Percentiles rank a stretch among this genome's conserved stretches.
Evolutionary conservation across 2,113 vertebrate species (phyloP).

Genomic region (Lophochroa leadbeateri): DNA sequence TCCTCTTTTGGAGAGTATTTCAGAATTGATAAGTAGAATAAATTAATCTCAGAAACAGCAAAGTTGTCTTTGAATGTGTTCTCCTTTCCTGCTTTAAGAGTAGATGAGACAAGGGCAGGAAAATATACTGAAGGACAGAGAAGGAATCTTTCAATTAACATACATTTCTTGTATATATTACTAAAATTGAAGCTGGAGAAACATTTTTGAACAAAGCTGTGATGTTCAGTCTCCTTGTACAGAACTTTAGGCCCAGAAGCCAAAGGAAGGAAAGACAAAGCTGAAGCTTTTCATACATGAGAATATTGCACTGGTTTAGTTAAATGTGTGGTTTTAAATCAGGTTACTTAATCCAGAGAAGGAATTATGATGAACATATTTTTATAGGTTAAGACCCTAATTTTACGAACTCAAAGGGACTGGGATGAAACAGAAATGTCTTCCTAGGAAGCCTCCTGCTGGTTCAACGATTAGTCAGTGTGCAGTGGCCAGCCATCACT

Average conservation of each 20-base stretch:
- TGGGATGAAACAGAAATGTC: background rate
- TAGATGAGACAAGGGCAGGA: background rate
- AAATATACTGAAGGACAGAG: background rate
- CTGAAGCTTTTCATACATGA: background rate
- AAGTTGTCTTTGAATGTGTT: background rate
- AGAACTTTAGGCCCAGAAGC: background rate
- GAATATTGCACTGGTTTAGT: background rate
- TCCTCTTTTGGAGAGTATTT: background rate
- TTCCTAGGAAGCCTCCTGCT: background rate
- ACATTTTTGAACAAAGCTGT: background rate
- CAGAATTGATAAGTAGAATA: slow-evolving; percentile 8
- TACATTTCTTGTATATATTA: background rate
- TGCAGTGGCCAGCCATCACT: background rate
- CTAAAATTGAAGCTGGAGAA: background rate
- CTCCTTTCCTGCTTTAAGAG: background rate
- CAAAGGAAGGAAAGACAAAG: background rate
- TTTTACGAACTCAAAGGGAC: background rate
- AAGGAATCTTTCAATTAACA: background rate
- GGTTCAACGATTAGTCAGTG: background rate
- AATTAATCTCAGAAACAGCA: background rate
- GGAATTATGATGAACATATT: background rate
- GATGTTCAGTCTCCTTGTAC: background rate
- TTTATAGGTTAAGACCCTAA: background rate
- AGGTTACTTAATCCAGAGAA: background rate
- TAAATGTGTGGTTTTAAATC: background rate